A percentile compares a stretch with the other conserved stretches of the same genome.
These are phyloP conservation scores for Drosophila nigrodunni DNA, from an alignment of 1,140 invertebrate species.

Conservation along the genomic window DNA sequence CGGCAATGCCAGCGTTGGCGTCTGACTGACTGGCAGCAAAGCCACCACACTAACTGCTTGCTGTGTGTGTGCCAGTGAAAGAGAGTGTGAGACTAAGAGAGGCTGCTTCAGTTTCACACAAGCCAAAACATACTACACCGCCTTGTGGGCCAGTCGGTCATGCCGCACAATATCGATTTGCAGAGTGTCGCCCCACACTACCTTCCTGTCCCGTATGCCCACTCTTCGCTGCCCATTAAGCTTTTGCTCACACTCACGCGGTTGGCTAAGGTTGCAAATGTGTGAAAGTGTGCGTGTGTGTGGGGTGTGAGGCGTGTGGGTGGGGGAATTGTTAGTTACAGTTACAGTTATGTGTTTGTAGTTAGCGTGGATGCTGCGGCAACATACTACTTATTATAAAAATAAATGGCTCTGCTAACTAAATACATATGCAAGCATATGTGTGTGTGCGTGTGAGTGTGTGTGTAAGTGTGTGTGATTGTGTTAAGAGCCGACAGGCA, in stretches of 20 bases:
- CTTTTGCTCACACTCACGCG: conserved; percentile 57
- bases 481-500: not conserved
- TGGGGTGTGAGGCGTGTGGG: not conserved
- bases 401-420: conserved; percentile 74
- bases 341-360: conserved; percentile 27
- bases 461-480: not conserved
- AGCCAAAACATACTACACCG: conserved; percentile 34
- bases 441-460: not conserved
- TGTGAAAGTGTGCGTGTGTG: conserved; percentile 17
- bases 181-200: conserved; percentile 27
- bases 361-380: conserved; percentile 37
- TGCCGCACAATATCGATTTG: conserved; percentile 82
- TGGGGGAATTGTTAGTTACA: conserved; percentile 34
- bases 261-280: conserved; percentile 72
- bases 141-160: conserved; percentile 81
- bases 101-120: conserved; percentile 13
- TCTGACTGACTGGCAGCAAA: conserved; percentile 66
- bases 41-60: conserved; percentile 55
- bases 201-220: not conserved
- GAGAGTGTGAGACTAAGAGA: conserved; percentile 8
- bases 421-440: conserved; percentile 37
- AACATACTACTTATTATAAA: conserved; percentile 73
- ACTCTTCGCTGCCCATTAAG: conserved; percentile 17
- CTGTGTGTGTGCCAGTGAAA: not conserved
- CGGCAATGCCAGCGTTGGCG: conserved; percentile 43